These are phyloP conservation scores for Choreutis nemorana DNA, from an alignment of 2,888 invertebrate genomes.

Conservation along the genomic window DNA sequence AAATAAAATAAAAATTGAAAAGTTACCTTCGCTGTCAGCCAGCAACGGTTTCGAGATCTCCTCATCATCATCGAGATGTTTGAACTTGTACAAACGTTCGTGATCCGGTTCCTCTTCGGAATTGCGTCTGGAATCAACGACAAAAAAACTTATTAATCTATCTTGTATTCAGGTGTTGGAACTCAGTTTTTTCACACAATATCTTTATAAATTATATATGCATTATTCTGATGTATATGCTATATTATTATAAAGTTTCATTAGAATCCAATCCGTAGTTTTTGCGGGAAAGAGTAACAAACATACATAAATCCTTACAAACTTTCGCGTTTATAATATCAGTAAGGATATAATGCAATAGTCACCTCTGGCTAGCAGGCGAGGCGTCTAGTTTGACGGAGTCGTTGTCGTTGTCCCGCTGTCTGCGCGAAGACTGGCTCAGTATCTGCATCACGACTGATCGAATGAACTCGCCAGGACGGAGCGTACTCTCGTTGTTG, in stretches of 20 bases:
- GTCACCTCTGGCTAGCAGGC: slow-evolving; percentile 9
- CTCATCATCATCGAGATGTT: slow-evolving; percentile 44
- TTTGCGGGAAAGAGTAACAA: too few relatives aligned
- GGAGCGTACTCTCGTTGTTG: slow-evolving; percentile 84
- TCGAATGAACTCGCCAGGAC: slow-evolving; percentile 85
- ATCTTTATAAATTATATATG: too few relatives aligned
- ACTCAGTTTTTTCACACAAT: too few relatives aligned
- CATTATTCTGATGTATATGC: too few relatives aligned
- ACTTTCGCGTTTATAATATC: neutral
- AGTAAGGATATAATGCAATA: neutral
- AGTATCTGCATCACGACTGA: slow-evolving; percentile 86
- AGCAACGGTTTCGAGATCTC: slow-evolving; percentile 52
- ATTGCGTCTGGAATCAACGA: slow-evolving; percentile 35
- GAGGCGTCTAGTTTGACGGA: slow-evolving; percentile 19
- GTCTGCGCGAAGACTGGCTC: slow-evolving; percentile 66
- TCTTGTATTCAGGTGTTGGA: too few relatives aligned
- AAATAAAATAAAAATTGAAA: neutral
- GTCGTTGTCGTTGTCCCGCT: slow-evolving; percentile 31
- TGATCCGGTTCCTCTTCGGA: slow-evolving; percentile 40
- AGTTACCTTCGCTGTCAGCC: slow-evolving; percentile 49
- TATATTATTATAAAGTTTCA: too few relatives aligned
- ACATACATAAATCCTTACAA: too few relatives aligned
- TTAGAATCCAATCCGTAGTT: too few relatives aligned
- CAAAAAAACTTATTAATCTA: too few relatives aligned
- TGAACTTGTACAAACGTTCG: slow-evolving; percentile 31